These are phyloP conservation scores for Nezara viridula DNA, from an alignment of 2,888 invertebrate genomes.

Conservation along the genomic window DNA sequence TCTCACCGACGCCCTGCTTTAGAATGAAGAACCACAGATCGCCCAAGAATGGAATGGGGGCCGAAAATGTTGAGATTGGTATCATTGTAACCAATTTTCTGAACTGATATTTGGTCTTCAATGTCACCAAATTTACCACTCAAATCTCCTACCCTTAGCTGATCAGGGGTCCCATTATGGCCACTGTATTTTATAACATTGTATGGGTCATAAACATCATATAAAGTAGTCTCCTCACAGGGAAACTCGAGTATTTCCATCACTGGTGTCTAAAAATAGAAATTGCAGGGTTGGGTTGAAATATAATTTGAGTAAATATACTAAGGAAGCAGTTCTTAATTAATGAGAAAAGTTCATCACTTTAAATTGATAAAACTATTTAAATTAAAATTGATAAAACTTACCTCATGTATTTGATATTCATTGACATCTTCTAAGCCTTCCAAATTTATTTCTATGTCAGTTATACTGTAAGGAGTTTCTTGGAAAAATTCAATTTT, in stretches of 20 bases:
- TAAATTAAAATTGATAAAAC: slow-evolving; percentile 64
- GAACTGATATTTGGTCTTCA: slow-evolving; percentile 73
- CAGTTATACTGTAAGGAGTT: slow-evolving; percentile 86
- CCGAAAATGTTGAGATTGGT: slow-evolving; percentile 87
- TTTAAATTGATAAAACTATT: too few relatives aligned
- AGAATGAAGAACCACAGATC: slow-evolving; percentile 85
- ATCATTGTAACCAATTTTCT: slow-evolving; percentile 77
- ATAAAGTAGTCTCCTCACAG: slow-evolving; percentile 85
- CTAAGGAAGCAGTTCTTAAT: not conserved
- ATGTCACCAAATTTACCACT: slow-evolving; percentile 89
- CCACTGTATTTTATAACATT: slow-evolving; percentile 68
- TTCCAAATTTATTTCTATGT: slow-evolving; percentile 82
- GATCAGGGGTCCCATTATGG: slow-evolving; percentile 83
- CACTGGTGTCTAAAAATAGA: slow-evolving; percentile 78
- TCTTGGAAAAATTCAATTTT: slow-evolving; percentile 88
- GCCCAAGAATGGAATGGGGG: slow-evolving; percentile 83
- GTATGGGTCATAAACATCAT: slow-evolving; percentile 90
- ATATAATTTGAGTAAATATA: not conserved
- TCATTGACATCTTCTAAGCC: slow-evolving; percentile 78
- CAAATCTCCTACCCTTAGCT: slow-evolving; percentile 88
- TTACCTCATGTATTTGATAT: slow-evolving; percentile 87
- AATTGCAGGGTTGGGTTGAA: not conserved
- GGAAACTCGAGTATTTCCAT: slow-evolving; percentile 88
- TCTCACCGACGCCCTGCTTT: slow-evolving; percentile 58
- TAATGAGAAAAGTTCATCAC: not conserved